Evolutionary conservation across 2,888 invertebrate genomes (phyloP).

Genomic region (Epirrhoe alternata): DNA sequence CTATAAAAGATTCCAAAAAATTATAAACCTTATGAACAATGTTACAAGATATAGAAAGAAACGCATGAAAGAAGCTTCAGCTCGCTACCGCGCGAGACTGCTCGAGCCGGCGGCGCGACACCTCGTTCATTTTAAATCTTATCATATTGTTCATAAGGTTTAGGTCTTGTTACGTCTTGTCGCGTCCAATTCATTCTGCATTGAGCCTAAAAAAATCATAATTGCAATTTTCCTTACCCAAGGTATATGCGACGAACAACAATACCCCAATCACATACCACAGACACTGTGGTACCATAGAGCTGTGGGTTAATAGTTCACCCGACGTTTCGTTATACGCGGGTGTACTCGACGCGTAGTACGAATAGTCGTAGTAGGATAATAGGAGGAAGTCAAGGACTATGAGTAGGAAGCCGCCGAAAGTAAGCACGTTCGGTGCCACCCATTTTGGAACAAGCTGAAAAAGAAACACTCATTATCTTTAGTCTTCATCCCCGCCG

Average conservation of each 20-base stretch:
- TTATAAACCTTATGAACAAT: too few relatives aligned
- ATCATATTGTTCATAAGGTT: too few relatives aligned
- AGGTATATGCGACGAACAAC: slow-evolving; percentile 97
- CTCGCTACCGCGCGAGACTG: too few relatives aligned
- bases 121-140: too few relatives aligned
- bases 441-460: slow-evolving; percentile 98
- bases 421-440: slow-evolving; percentile 98
- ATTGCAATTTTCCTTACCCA: slow-evolving; percentile 93
- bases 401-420: slow-evolving; percentile 96
- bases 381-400: slow-evolving; percentile 94
- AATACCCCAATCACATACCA: slow-evolving; percentile 94
- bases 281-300: slow-evolving; percentile 91
- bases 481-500: not conserved
- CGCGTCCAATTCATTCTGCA: too few relatives aligned
- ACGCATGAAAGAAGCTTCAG: too few relatives aligned
- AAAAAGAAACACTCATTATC: slow-evolving; percentile 43
- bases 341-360: slow-evolving; percentile 88
- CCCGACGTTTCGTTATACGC: slow-evolving; percentile 65
- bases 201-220: too few relatives aligned
- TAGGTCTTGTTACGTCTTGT: too few relatives aligned
- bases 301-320: slow-evolving; percentile 63
- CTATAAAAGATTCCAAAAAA: too few relatives aligned
- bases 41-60: too few relatives aligned
- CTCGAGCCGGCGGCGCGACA: too few relatives aligned
- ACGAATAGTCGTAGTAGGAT: slow-evolving; percentile 94